These are phyloP conservation scores for Micrasema longulum DNA, from an alignment of 1,140 invertebrate species.

Conservation along the genomic window DNA sequence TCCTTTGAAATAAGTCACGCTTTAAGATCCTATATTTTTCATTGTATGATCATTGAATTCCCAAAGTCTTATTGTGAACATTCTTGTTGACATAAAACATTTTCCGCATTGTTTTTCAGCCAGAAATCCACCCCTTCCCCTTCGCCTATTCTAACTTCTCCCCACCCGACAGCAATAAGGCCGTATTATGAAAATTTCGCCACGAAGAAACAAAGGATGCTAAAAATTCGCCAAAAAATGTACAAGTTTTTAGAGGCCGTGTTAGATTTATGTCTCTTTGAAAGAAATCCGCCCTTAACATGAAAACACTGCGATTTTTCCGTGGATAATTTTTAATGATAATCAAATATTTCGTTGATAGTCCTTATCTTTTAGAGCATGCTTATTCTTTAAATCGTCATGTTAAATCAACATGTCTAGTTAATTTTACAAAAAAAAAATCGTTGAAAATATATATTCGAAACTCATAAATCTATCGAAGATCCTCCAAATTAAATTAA, in stretches of 20 bases:
- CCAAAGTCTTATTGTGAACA: conserved; percentile 16
- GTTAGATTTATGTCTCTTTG: conserved; percentile 30
- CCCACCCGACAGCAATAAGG: conserved; percentile 1
- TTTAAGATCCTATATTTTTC: too few species aligned
- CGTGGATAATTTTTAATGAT: too few species aligned
- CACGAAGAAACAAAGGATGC: conserved; percentile 24
- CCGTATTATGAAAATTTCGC: conserved; percentile 31
- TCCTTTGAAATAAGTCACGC: too few species aligned
- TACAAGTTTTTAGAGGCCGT: conserved; percentile 3
- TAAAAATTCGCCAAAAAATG: conserved; percentile 20
- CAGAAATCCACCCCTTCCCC: background rate
- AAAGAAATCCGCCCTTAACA: conserved; percentile 10
- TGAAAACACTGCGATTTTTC: background rate
- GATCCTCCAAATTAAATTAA: too few species aligned
- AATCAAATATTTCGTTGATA: too few species aligned
- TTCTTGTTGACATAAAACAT: conserved; percentile 9
- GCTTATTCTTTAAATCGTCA: too few species aligned
- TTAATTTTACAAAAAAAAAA: too few species aligned
- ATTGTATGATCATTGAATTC: background rate
- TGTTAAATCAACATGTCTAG: too few species aligned
- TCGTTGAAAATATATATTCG: too few species aligned
- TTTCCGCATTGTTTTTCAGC: conserved; percentile 26
- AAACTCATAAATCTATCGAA: too few species aligned
- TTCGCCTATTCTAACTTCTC: background rate
- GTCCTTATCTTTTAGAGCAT: too few species aligned